Evolutionary conservation across 1,140 invertebrate genomes (phyloP).

Genomic region (Microvelia longipes): DNA sequence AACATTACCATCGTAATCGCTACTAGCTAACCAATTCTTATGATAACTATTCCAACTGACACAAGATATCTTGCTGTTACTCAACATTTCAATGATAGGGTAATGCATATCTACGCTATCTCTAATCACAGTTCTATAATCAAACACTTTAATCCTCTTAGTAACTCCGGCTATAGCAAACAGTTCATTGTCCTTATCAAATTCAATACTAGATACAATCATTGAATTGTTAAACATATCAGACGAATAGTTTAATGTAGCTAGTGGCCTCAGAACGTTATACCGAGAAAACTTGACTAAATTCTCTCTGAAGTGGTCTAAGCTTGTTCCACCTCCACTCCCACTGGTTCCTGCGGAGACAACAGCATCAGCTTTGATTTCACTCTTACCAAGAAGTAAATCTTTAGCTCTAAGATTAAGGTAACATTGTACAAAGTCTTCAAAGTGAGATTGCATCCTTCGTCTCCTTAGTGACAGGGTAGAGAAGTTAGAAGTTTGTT

Average conservation of each 20-base stretch:
- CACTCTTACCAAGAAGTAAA: slow-evolving; percentile 38
- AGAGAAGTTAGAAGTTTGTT: slow-evolving; percentile 27
- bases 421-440: slow-evolving; percentile 79
- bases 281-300: slow-evolving; percentile 79
- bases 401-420: slow-evolving; percentile 60
- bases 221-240: slow-evolving; percentile 79
- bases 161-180: slow-evolving; percentile 95
- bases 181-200: slow-evolving; percentile 91
- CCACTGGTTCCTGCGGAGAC: slow-evolving; percentile 22
- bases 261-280: slow-evolving; percentile 58
- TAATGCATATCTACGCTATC: slow-evolving; percentile 80
- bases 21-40: slow-evolving; percentile 77
- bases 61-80: slow-evolving; percentile 86
- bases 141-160: slow-evolving; percentile 87
- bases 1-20: slow-evolving; percentile 89
- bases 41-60: slow-evolving; percentile 89
- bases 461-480: slow-evolving; percentile 49
- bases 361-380: slow-evolving; percentile 22
- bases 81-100: slow-evolving; percentile 84
- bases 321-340: slow-evolving; percentile 34
- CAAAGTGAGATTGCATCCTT: slow-evolving; percentile 71
- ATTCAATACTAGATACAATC: slow-evolving; percentile 92
- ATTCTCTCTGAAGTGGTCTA: slow-evolving; percentile 72
- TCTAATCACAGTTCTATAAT: slow-evolving; percentile 70
- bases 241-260: slow-evolving; percentile 78